A percentile compares a stretch with the other conserved stretches of the same genome.
Evolutionary conservation across 2,797 vertebrate species (phyloP).

Genomic region (Tympanoctomys barrerae): DNA sequence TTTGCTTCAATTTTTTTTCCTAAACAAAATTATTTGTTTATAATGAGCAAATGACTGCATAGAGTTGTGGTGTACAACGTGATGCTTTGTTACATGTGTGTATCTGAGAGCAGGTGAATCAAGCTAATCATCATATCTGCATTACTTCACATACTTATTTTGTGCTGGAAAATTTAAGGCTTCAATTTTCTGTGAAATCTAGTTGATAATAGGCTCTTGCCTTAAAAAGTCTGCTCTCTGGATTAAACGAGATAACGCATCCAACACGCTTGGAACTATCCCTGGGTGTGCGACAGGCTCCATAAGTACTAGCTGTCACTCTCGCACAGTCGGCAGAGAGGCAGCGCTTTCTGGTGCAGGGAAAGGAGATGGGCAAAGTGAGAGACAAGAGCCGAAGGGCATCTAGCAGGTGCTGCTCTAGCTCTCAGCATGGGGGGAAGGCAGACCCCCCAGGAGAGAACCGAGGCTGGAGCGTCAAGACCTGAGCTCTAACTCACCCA

Average conservation of each 20-base stretch:
- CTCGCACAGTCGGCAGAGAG: background rate
- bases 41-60: background rate
- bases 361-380: background rate
- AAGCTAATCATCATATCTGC: background rate
- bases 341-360: background rate
- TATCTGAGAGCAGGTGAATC: background rate
- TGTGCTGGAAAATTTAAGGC: background rate
- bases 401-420: background rate
- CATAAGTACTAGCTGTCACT: background rate
- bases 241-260: background rate
- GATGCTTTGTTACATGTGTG: too few species aligned
- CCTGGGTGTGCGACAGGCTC: background rate
- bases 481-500: background rate
- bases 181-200: constrained; percentile 23
- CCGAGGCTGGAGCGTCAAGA: background rate
- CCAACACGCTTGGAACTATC: background rate
- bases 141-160: background rate
- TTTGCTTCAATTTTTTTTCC: background rate
- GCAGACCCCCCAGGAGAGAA: background rate
- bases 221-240: background rate
- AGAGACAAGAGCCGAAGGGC: background rate
- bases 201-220: background rate
- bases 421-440: background rate
- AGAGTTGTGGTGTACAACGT: too few species aligned
- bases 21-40: background rate